These are phyloP conservation scores for Gavialis gangeticus DNA, from an alignment of 2,113 vertebrate genomes.

Conservation along the genomic window DNA sequence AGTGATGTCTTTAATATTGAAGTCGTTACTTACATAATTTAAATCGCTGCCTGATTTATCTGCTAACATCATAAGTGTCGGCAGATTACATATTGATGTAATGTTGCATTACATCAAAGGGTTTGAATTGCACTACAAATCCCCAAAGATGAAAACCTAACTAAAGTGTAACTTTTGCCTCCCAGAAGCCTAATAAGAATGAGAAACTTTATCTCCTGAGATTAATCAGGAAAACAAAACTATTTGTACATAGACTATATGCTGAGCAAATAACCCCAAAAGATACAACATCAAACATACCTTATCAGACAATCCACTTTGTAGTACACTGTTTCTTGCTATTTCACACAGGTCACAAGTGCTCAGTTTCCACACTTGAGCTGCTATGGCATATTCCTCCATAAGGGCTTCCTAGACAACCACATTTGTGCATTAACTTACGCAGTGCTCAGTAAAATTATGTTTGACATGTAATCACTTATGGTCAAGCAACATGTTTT, in stretches of 20 bases:
- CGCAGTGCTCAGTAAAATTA: background rate
- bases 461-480: background rate
- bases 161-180: background rate
- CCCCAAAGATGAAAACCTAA: background rate
- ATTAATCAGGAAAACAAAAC: too few species aligned
- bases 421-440: conserved; percentile 37
- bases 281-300: conserved; percentile 63
- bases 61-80: too few species aligned
- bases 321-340: conserved; percentile 95
- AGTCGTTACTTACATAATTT: too few species aligned
- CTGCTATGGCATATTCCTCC: conserved; percentile 98
- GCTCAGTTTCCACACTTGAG: conserved; percentile 98
- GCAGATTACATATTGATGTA: too few species aligned
- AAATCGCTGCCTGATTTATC: too few species aligned
- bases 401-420: conserved; percentile 90
- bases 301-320: conserved; percentile 94
- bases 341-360: conserved; percentile 97
- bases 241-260: background rate
- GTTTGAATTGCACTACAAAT: background rate
- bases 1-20: too few species aligned
- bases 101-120: background rate
- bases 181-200: background rate
- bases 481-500: background rate
- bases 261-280: background rate
- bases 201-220: too few species aligned